These are phyloP conservation scores for Protobothrops mucrosquamatus DNA, from an alignment of 2,113 vertebrate species.

Conservation along the genomic window DNA sequence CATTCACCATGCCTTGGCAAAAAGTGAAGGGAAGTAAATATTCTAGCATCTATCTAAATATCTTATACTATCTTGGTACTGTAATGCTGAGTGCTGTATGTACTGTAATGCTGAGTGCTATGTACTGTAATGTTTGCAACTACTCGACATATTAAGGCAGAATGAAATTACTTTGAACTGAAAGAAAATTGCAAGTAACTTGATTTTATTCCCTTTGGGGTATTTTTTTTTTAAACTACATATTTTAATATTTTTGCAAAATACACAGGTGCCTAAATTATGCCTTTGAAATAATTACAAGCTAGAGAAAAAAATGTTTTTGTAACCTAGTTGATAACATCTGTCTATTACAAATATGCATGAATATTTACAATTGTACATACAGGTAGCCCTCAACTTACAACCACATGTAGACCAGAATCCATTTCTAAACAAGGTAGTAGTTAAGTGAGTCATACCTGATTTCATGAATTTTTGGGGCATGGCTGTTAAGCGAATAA, in stretches of 20 bases:
- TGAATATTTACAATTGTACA: background rate
- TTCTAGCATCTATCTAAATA: background rate
- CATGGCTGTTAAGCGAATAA: background rate
- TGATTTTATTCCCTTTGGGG: background rate
- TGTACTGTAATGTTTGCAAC: background rate
- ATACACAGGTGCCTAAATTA: background rate
- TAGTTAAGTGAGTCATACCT: background rate
- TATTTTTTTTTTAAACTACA: background rate
- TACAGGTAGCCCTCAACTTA: background rate
- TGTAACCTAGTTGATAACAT: background rate
- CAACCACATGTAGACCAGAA: background rate
- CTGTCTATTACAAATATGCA: background rate
- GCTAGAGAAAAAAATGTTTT: background rate
- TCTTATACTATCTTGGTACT: background rate
- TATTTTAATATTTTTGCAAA: background rate
- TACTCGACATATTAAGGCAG: background rate
- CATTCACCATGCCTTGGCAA: background rate
- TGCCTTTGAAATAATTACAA: background rate
- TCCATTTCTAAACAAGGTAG: background rate
- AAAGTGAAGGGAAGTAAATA: background rate
- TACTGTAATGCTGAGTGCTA: background rate
- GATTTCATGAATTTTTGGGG: background rate
- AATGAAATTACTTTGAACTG: background rate
- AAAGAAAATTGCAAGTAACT: background rate
- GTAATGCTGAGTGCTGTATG: background rate